Percentiles rank a stretch among this genome's conserved stretches.
Evolutionary conservation across 2,797 vertebrate genomes (phyloP).

Genomic region (Enteromius thamalakanensis): DNA sequence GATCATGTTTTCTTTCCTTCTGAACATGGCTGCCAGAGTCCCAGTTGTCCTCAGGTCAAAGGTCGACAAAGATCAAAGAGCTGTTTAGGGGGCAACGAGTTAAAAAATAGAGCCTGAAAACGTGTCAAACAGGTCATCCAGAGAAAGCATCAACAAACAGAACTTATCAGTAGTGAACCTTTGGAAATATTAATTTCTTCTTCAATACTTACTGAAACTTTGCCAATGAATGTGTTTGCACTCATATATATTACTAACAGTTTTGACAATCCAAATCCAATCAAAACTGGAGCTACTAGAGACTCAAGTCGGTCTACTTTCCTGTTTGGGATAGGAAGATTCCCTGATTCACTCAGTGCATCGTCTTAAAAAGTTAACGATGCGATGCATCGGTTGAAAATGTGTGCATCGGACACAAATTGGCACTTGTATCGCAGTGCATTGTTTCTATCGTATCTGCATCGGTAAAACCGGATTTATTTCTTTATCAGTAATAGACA

Average conservation of each 20-base stretch:
- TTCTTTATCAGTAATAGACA: no score
- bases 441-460: no score
- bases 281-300: neutral
- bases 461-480: no score
- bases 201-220: neutral
- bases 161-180: neutral
- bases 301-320: neutral
- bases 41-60: constrained; percentile 21
- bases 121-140: neutral
- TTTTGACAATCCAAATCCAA: neutral
- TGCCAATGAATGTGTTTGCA: neutral
- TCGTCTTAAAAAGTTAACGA: no score
- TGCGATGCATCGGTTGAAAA: no score
- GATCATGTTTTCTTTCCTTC: constrained; percentile 8
- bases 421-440: no score
- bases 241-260: neutral
- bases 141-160: neutral
- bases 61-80: constrained; percentile 37
- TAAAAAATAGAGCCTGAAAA: constrained; percentile 9
- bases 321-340: neutral
- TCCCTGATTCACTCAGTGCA: no score
- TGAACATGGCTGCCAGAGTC: constrained; percentile 26
- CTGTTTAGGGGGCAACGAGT: constrained; percentile 10
- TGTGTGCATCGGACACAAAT: no score
- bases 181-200: no score